A percentile compares a stretch with the other conserved stretches of the same genome.
These are phyloP conservation scores for Maccullochella peelii DNA, from an alignment of 2,113 vertebrate species.

Conservation along the genomic window DNA sequence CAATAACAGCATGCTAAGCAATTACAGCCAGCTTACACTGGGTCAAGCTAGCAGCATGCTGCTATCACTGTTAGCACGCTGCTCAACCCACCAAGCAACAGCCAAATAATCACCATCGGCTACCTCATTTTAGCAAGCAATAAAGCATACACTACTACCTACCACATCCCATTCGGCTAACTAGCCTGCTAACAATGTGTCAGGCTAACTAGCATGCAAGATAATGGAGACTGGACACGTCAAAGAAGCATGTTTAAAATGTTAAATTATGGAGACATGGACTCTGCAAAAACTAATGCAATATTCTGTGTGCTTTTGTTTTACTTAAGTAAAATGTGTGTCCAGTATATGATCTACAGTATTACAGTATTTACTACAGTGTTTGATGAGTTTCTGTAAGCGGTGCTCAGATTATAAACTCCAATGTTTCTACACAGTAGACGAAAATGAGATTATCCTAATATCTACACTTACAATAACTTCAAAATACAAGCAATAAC, in stretches of 20 bases:
- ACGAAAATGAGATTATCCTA: slow-evolving; percentile 47
- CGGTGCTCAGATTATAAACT: slow-evolving; percentile 6
- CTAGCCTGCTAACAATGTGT: background rate
- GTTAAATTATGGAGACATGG: background rate
- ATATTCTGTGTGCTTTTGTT: background rate
- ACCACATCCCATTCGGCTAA: background rate
- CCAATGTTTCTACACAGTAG: background rate
- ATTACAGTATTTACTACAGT: background rate
- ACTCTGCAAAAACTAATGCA: background rate
- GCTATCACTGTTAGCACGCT: too few species aligned
- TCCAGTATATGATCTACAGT: background rate
- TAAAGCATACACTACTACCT: background rate
- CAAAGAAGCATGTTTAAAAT: background rate
- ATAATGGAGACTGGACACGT: background rate
- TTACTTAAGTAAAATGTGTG: background rate
- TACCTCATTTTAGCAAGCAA: too few species aligned
- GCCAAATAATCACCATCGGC: background rate
- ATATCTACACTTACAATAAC: slow-evolving; percentile 15
- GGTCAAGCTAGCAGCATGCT: background rate
- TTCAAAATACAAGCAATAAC: slow-evolving; percentile 38
- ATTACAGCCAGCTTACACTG: background rate
- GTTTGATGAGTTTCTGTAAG: slow-evolving; percentile 23
- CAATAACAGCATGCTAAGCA: background rate
- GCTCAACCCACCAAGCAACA: background rate
- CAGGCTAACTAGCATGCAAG: background rate